phyloP scores from a whole-genome alignment of 2,113 vertebrate species.

The Perognathus longimembris region DNA sequence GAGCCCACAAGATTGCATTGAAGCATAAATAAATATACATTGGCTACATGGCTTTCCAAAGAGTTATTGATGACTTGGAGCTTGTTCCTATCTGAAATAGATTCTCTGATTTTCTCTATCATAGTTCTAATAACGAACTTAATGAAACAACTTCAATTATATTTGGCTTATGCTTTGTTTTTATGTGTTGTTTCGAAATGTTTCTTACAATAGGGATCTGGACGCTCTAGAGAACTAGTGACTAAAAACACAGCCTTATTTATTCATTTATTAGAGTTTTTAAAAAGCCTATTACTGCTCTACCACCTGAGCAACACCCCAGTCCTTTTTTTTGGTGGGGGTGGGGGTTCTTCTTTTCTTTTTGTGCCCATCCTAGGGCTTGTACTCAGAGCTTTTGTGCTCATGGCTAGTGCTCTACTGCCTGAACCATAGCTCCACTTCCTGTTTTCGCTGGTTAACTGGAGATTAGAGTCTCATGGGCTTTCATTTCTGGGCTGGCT shows the following conservation, averaged over 20 bases:
- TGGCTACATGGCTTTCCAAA: neutral
- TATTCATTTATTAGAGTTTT: no score
- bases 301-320: no score
- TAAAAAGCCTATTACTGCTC: no score
- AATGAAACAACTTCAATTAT: neutral
- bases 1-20: neutral
- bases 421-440: no score
- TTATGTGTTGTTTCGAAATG: neutral
- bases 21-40: neutral
- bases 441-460: no score
- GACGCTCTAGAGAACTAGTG: neutral
- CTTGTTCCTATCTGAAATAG: neutral
- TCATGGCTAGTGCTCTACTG: no score
- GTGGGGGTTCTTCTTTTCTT: no score
- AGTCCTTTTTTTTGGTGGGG: no score
- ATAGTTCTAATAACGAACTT: neutral
- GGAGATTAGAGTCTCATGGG: no score
- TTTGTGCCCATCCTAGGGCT: no score
- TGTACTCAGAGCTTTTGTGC: no score
- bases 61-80: neutral
- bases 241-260: neutral
- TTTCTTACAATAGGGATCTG: neutral
- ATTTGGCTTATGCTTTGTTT: conserved; percentile 11
- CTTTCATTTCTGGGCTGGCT: no score
- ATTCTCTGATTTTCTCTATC: conserved; percentile 35